Evolutionary conservation across 2,888 invertebrate genomes (phyloP), one percentile per base, ranked within the genome.

Genomic region (Erannis defoliaria): DNA sequence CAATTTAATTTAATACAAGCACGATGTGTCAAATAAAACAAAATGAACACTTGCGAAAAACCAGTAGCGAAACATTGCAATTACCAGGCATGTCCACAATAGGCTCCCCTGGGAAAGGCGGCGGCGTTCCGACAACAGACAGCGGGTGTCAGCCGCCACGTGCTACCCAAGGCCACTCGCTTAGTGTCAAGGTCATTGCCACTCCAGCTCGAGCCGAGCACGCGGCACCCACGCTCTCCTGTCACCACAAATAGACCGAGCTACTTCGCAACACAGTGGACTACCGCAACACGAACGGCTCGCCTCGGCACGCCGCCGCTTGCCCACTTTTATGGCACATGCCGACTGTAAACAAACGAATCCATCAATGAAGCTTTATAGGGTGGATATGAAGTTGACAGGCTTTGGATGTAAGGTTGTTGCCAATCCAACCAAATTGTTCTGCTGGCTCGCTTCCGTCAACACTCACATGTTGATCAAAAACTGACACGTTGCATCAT

Each of bases 171-270:
- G 91, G 92, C 91, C 92, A 91, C 88, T 92, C 91, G 90, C 90
- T 91, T 91, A 91, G 92, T 93, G 93, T 92, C 93, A 93, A 92
- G 93, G 93, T 91, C 91, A 90, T 90, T 90, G 91, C 91, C 90
- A 92, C 92, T 91, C 92, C 92, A 91, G 90, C 90, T 88, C 86
- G 80, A 89, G 88, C 91, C 87, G 80, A 89, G 88, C 91, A 90
- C 90, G 90, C 89, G 86, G 90, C 91, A 89, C 91, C 91, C 92
- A 91, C 92, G 90, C 92, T 82, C 88, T 89, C 86, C 87, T 90
- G 91, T 89, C 91, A 91, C 92, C 92, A 91, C 91, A 90, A 91
- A 92, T 92, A 92, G 90, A 89, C 84, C 88, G 84, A 85, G 89
- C 89, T 86, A 89, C 90, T 88, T 86, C 79, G 78, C 84, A 84